Conservation (phyloP, 2,113 vertebrate genomes). For the Dolichotis patagonum region DNA sequence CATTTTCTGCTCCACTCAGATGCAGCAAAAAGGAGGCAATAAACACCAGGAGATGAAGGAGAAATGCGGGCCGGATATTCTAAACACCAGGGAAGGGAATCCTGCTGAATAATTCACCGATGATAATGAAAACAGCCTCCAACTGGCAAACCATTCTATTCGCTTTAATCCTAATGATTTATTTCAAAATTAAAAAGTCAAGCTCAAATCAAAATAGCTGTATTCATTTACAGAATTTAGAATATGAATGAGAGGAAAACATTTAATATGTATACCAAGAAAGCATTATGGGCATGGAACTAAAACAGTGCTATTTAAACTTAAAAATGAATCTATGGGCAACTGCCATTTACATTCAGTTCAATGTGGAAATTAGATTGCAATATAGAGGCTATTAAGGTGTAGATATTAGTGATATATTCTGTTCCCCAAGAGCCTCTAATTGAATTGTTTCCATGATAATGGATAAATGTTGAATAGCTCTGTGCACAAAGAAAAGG, state of each 20-base stretch:
- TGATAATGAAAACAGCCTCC: conserved; percentile 71
- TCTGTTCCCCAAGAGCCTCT: conserved; percentile 78
- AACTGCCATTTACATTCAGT: conserved; percentile 79
- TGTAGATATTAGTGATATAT: conserved; percentile 76
- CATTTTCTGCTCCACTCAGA: not conserved
- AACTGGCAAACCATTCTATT: conserved; percentile 70
- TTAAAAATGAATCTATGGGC: conserved; percentile 40
- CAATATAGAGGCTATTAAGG: conserved; percentile 82
- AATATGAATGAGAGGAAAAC: conserved; percentile 70
- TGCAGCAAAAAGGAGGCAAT: too few relatives aligned
- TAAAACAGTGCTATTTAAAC: conserved; percentile 73
- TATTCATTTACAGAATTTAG: conserved; percentile 73
- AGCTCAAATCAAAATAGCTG: conserved; percentile 62
- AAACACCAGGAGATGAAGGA: not conserved
- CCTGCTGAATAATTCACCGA: conserved; percentile 74
- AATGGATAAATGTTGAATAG: conserved; percentile 83
- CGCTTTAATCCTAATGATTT: conserved; percentile 71
- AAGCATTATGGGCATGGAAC: conserved; percentile 59
- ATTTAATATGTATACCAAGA: conserved; percentile 50
- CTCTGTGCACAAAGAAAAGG: conserved; percentile 61
- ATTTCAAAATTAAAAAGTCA: conserved; percentile 81
- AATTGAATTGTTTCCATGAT: conserved; percentile 87
- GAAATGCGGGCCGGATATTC: not conserved
- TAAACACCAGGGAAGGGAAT: not conserved
- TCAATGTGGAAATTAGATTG: conserved; percentile 83